phyloP scores from a whole-genome alignment of 37 sponge, comb jelly and placozoan species.

The Chondrosia reniformis region DNA sequence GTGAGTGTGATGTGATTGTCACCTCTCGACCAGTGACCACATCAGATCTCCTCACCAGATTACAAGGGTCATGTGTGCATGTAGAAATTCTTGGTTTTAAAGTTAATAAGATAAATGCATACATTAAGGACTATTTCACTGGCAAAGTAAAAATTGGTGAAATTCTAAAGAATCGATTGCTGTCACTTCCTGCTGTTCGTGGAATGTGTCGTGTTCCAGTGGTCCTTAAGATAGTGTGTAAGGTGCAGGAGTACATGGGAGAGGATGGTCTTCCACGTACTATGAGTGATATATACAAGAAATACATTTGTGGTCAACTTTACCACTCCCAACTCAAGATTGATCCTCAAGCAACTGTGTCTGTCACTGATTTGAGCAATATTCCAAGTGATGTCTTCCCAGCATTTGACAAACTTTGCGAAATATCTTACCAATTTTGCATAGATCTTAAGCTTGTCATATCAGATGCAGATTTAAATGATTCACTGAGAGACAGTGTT shows the following conservation, averaged over 20 bases:
- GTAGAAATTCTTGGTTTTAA: constrained; percentile 5
- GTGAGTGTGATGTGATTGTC: constrained; percentile 10
- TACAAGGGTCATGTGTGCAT: background rate
- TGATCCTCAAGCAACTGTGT: too few species aligned
- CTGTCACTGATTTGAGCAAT: too few species aligned
- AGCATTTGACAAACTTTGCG: too few species aligned
- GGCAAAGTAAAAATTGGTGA: background rate
- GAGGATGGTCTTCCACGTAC: background rate
- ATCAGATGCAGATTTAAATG: too few species aligned
- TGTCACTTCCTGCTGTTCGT: background rate
- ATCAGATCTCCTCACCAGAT: background rate
- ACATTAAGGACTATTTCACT: background rate
- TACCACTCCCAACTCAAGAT: too few species aligned
- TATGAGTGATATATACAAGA: too few species aligned
- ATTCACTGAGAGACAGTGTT: too few species aligned
- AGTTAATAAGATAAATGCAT: background rate
- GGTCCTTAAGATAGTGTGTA: constrained; percentile 5
- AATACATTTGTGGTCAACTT: too few species aligned
- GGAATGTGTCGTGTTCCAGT: constrained; percentile 9
- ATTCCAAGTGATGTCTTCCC: too few species aligned
- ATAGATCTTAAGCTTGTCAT: too few species aligned
- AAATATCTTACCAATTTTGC: too few species aligned
- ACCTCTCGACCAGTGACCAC: constrained; percentile 10
- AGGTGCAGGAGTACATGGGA: background rate
- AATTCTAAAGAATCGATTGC: background rate